Conservation (phyloP, 2,113 vertebrate species). For the Fregetta grallaria region DNA sequence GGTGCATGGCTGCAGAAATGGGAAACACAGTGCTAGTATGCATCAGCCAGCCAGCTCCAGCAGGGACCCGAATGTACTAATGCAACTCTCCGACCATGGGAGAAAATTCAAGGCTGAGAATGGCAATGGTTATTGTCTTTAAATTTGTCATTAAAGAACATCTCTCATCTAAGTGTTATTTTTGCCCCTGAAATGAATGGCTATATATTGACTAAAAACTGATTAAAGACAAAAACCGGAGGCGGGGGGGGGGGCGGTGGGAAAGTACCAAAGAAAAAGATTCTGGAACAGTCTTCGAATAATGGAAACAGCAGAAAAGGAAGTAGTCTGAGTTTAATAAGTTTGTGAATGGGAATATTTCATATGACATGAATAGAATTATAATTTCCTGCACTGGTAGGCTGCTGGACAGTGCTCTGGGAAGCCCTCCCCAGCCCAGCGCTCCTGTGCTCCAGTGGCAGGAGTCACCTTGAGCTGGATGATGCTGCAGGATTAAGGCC, state of each 20-base stretch:
- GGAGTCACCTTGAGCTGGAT: conserved; percentile 57
- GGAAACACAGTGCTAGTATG: not conserved
- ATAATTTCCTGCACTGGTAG: not conserved
- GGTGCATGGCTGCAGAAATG: fast-evolving
- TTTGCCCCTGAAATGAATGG: not conserved
- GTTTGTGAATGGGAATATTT: conserved; percentile 31
- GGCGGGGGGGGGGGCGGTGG: fast-evolving
- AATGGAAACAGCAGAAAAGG: not conserved
- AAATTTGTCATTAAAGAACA: not conserved
- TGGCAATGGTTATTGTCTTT: not conserved
- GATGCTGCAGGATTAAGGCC: conserved; percentile 8
- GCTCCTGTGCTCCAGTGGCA: not conserved
- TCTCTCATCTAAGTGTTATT: not conserved
- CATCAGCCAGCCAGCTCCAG: not conserved
- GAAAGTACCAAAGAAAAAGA: not conserved
- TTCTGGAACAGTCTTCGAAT: not conserved
- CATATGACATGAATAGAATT: not conserved
- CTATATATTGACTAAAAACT: not conserved
- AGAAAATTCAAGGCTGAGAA: not conserved
- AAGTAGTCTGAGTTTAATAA: not conserved
- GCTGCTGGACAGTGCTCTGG: conserved; percentile 45
- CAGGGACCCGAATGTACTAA: not conserved
- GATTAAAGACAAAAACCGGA: not conserved
- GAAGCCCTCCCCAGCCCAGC: not conserved
- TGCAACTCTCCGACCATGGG: not conserved